These are phyloP conservation scores for Microctenopoma lineatum DNA, from an alignment of 2,797 vertebrate genomes.

Conservation along the genomic window DNA sequence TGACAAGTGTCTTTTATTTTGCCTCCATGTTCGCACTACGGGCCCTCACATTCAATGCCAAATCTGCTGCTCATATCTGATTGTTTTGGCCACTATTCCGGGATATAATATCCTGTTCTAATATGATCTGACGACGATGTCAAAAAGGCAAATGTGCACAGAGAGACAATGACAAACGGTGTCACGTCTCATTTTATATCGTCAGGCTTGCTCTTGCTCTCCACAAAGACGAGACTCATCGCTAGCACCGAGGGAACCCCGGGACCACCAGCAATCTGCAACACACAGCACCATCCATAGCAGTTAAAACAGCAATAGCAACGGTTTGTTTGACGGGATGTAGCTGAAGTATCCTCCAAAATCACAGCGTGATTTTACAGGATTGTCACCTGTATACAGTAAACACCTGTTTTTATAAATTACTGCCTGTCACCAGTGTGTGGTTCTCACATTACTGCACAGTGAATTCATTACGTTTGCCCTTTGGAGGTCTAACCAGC, in stretches of 20 bases:
- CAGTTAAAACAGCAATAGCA: not conserved
- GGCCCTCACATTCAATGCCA: constrained; percentile 38
- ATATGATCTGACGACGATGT: constrained; percentile 44
- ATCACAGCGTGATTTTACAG: not conserved
- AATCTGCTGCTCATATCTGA: constrained; percentile 46
- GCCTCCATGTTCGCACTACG: constrained; percentile 44
- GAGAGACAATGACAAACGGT: constrained; percentile 32
- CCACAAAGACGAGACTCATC: constrained; percentile 11
- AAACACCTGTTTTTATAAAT: constrained; percentile 61
- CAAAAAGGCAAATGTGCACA: constrained; percentile 24
- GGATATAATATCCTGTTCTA: constrained; percentile 30
- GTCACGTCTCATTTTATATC: constrained; percentile 18
- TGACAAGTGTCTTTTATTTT: constrained; percentile 65
- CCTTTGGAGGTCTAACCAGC: constrained; percentile 70
- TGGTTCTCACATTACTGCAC: constrained; percentile 56
- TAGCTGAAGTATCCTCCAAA: not conserved
- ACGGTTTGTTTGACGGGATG: not conserved
- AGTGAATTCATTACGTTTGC: constrained; percentile 75
- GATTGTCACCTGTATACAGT: not conserved
- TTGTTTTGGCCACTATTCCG: constrained; percentile 53
- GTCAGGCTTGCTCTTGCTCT: constrained; percentile 1
- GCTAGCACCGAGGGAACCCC: constrained; percentile 1
- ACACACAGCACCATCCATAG: not conserved
- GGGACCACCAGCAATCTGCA: not conserved
- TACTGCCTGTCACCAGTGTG: constrained; percentile 63